Conservation (phyloP, 2,797 vertebrate species). For the Enteromius argenteus region DNA sequence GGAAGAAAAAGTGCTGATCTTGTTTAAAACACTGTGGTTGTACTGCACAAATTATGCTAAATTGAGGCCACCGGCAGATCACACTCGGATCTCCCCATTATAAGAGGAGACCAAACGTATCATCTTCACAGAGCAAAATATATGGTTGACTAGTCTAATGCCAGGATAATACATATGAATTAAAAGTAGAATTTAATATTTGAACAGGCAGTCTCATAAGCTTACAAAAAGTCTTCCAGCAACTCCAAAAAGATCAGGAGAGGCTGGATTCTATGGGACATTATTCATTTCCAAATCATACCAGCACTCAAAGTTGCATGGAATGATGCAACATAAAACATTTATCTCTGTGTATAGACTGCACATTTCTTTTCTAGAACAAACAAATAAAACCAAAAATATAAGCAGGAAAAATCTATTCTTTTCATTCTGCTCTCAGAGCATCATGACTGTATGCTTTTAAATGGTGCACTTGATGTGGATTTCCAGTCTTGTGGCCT, state of each 20-base stretch:
- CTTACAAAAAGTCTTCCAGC: neutral
- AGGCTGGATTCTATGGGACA: neutral
- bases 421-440: neutral
- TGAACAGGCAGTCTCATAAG: conserved; percentile 16
- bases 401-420: neutral
- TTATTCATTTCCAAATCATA: neutral
- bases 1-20: conserved; percentile 25
- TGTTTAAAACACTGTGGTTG: conserved; percentile 32
- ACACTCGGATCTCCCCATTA: neutral
- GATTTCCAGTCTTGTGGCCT: neutral
- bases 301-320: neutral
- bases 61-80: conserved; percentile 6
- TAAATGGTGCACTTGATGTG: neutral
- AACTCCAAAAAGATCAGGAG: neutral
- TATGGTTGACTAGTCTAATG: conserved; percentile 4
- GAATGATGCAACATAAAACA: neutral
- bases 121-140: conserved; percentile 25
- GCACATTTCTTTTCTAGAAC: neutral
- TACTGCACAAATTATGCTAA: conserved; percentile 35
- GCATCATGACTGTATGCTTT: neutral
- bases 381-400: neutral
- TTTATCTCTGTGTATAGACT: neutral
- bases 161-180: neutral
- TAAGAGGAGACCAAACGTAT: conserved; percentile 18
- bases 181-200: neutral